phyloP scores from a whole-genome alignment of 2,113 vertebrate genomes.

The Stictonetta naevosa region DNA sequence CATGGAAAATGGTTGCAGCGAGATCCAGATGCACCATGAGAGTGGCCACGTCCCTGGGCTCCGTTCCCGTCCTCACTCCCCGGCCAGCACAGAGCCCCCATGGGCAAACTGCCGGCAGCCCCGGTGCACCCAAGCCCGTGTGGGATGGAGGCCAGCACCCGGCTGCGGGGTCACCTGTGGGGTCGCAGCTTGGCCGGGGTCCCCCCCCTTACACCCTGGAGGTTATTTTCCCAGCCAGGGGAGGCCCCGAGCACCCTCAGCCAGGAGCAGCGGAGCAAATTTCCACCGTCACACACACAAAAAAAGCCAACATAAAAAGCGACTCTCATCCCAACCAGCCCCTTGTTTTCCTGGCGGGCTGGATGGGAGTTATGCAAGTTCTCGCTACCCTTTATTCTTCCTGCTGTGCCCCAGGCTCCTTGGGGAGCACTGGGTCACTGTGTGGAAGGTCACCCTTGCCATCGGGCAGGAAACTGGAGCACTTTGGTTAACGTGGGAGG shows the following conservation, averaged over 20 bases:
- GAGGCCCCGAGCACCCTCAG: rapidly evolving
- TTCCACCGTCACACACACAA: rapidly evolving
- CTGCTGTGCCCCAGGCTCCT: not conserved
- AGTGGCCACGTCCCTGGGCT: not conserved
- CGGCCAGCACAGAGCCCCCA: not conserved
- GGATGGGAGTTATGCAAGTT: not conserved
- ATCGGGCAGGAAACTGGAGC: constrained; percentile 46
- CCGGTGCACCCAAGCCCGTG: no score
- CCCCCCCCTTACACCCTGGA: no score
- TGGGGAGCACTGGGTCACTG: not conserved
- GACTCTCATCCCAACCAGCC: not conserved
- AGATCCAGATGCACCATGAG: rapidly evolving
- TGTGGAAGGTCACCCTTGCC: constrained; percentile 25
- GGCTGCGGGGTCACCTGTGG: not conserved
- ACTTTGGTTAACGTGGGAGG: constrained; percentile 10
- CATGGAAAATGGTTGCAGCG: not conserved
- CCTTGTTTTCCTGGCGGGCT: not conserved
- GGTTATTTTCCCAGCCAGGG: not conserved
- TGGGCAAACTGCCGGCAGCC: not conserved
- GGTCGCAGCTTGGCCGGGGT: not conserved
- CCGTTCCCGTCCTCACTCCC: not conserved
- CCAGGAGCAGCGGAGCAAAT: not conserved
- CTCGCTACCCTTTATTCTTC: constrained; percentile 13
- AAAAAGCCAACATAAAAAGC: not conserved
- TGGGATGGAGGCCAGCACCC: rapidly evolving